Conservation (phyloP, 2,113 vertebrate genomes). For the Lycaon pictus region DNA sequence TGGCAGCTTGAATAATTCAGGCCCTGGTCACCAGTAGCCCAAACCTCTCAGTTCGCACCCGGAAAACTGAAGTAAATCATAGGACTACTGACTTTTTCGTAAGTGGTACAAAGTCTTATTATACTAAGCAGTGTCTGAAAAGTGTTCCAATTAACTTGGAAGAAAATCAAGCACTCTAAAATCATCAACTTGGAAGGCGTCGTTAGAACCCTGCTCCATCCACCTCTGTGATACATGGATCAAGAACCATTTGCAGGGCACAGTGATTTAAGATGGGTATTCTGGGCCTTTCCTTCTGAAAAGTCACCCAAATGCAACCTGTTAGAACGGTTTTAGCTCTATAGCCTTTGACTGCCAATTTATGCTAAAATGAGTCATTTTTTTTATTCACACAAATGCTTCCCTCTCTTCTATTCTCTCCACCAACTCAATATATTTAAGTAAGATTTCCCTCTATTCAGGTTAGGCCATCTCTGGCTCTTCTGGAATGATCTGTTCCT, state of each 20-base stretch:
- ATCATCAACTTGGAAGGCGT: not conserved
- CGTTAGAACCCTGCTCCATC: not conserved
- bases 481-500: not conserved
- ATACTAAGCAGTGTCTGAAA: not conserved
- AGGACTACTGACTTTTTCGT: not conserved
- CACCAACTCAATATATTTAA: not conserved
- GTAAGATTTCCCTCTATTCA: not conserved
- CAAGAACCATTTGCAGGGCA: not conserved
- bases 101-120: not conserved
- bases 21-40: not conserved
- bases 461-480: not conserved
- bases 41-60: not conserved
- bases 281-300: not conserved
- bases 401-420: not conserved
- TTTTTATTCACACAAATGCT: not conserved
- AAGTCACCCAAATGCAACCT: conserved; percentile 35
- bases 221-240: not conserved
- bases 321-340: not conserved
- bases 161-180: not conserved
- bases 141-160: not conserved
- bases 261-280: not conserved
- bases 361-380: not conserved
- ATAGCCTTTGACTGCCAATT: not conserved
- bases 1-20: not conserved
- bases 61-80: not conserved